Evolutionary conservation across 2,797 vertebrate species (phyloP).

Genomic region (Alca torda): DNA sequence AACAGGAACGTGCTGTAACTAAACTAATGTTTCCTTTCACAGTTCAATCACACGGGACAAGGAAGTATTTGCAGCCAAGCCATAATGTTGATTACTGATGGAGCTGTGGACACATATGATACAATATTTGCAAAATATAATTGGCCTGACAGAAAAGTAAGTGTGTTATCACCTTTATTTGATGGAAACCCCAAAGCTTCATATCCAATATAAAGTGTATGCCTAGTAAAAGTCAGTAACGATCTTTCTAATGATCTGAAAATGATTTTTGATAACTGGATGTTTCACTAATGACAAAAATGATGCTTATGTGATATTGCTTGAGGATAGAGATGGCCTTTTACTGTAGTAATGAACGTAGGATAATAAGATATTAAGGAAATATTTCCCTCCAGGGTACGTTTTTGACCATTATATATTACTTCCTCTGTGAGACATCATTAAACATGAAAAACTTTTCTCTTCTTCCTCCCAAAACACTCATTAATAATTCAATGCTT

Average conservation of each 20-base stretch:
- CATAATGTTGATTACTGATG: conserved; percentile 98
- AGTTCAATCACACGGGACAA: conserved; percentile 97
- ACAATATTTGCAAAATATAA: conserved; percentile 96
- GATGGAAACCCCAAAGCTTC: not conserved
- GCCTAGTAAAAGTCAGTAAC: not conserved
- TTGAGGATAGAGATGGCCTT: not conserved
- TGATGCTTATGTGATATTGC: not conserved
- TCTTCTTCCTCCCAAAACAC: not conserved
- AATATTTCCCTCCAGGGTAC: not conserved
- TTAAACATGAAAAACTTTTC: not conserved
- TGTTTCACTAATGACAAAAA: not conserved
- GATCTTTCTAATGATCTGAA: not conserved
- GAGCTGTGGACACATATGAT: conserved; percentile 95
- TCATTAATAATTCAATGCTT: not conserved
- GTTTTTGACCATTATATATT: not conserved
- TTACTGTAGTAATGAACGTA: not conserved
- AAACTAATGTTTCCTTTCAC: conserved; percentile 23
- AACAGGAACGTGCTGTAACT: not conserved
- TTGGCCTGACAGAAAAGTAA: conserved; percentile 96
- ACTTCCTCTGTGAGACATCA: not conserved
- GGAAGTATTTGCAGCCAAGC: conserved; percentile 97
- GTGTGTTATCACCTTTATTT: not conserved
- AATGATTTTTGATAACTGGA: not conserved
- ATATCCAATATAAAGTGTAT: not conserved
- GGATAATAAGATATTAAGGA: not conserved